Evolutionary conservation across 2,113 vertebrate genomes (phyloP), one percentile per base, ranked within the genome.

Genomic region (Prunella fulvescens): DNA sequence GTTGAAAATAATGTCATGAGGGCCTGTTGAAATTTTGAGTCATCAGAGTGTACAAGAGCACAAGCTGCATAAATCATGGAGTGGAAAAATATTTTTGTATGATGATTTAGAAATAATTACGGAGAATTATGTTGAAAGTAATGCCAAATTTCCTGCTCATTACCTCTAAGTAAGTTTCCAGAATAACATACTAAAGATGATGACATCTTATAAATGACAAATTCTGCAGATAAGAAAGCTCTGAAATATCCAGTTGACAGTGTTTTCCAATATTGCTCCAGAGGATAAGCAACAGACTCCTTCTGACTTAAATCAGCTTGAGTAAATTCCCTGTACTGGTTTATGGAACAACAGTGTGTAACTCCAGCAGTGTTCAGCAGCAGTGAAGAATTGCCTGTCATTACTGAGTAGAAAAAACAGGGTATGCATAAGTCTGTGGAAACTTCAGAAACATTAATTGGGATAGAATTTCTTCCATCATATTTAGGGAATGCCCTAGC

Each of bases 11-110:
- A 64, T 94, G 72, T 84, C 72, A 40, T 71, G 40, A 93, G 76
- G 80, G 80, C 60, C 80, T 96, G 77, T 86, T 95, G 88, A 96
- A 95, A 93, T 96, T 93, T 94, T 96, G 96, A 95, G 83, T 97
- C 96, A 95, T 97, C 92, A 88, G 64, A 64, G 80, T 78, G 83
- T 86, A 93, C 37, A 88, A 94, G 94, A 93, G 88, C 91, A 93
- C 80, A 92, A 93, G 82, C 92, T 95, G 88, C 82, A 81, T 86
- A 92, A 96, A 94, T 95, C 86, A 78, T 31, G 31, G 76, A 95
- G 44, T 94, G 72, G 88, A 90, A 91, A 96, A 95, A 94, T 95
- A 95, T 95, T 97, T 95, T 96, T 96, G 61, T 92, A 53, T n/a
- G 78, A 60, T 92, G 86, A 93, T 92, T 95, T 95, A 88, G 88